phyloP scores from a whole-genome alignment of 2,888 invertebrate genomes.

The Spatulosminthurus flaviceps region DNA sequence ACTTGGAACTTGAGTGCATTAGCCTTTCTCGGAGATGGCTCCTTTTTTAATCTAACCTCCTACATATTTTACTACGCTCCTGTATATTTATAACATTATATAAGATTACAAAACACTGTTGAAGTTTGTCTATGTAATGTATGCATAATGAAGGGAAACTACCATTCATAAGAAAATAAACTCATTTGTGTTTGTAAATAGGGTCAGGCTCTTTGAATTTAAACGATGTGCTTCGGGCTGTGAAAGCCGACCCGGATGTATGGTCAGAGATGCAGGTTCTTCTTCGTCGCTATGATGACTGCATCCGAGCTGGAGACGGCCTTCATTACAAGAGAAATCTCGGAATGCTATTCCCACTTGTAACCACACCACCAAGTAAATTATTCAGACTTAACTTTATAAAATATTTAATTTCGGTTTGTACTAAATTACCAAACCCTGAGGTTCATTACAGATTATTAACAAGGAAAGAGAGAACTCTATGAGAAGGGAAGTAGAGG shows the following conservation, averaged over 20 bases:
- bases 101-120: too few relatives aligned
- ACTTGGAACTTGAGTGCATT: too few relatives aligned
- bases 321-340: conserved; percentile 62
- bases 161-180: conserved; percentile 3
- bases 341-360: conserved; percentile 16
- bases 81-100: too few relatives aligned
- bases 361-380: conserved; percentile 35
- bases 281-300: conserved; percentile 62
- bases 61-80: too few relatives aligned
- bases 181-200: conserved; percentile 32
- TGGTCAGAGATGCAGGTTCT: conserved; percentile 62
- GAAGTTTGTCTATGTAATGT: not conserved
- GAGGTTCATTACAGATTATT: conserved; percentile 11
- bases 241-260: conserved; percentile 61
- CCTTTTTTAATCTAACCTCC: too few relatives aligned
- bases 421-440: conserved; percentile 18
- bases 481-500: conserved; percentile 37
- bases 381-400: conserved; percentile 15
- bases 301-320: conserved; percentile 63
- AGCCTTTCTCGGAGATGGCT: too few relatives aligned
- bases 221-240: conserved; percentile 62
- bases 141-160: not conserved
- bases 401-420: conserved; percentile 18
- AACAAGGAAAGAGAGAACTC: conserved; percentile 37
- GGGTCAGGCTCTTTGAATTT: conserved; percentile 57